Evolutionary conservation across 2,888 invertebrate genomes (phyloP), one percentile per base, ranked within the genome.

Genomic region (Ethmia dodecea): DNA sequence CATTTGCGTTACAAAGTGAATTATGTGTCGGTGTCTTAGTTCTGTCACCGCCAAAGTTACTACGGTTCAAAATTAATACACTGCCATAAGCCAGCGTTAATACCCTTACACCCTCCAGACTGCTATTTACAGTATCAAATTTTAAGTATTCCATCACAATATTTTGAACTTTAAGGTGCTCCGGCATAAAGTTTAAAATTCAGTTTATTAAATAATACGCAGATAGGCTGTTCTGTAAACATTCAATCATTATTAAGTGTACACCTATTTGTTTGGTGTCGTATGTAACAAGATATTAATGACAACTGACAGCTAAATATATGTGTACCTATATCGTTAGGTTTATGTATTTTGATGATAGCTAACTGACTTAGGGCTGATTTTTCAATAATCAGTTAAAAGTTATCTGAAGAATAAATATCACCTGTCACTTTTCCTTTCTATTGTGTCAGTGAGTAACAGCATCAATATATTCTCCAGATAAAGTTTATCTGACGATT

Each of bases 21-120:
- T 84, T 84, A 86, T 86, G 84, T 71, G 73, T 74, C 68, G 77
- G 79, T 84, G 83, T 86, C 86, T 84, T 83, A 83, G 83, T 80
- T 83, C 84, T 84, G 84, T 86, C 86, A 83, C 83, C 83, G 66
- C 75, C 72, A 75, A 84, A 84, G 75, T 84, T 83, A 86, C 84
- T 77, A 81, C 80, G 84, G 84, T 84, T 83, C 83, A 84, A 83
- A 86, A 86, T 86, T 84, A 84, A 86, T 86, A 84, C 84, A 83
- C 72, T 77, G 73, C 83, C 81, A 84, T 86, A 86, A 84, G 83
- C 80, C 78, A 73, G 64, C 76, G 73, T 71, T 76, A 83, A 84
- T 80, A 77, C 81, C 71, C 61, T 60, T 56, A 60, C 62, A 54
- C 60, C 58, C 61, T 64, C 59, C 51, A 72, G 66, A 71, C 75